These are phyloP conservation scores for Aradophagus sp. DNA, from an alignment of 1,140 invertebrate genomes.

Conservation along the genomic window DNA sequence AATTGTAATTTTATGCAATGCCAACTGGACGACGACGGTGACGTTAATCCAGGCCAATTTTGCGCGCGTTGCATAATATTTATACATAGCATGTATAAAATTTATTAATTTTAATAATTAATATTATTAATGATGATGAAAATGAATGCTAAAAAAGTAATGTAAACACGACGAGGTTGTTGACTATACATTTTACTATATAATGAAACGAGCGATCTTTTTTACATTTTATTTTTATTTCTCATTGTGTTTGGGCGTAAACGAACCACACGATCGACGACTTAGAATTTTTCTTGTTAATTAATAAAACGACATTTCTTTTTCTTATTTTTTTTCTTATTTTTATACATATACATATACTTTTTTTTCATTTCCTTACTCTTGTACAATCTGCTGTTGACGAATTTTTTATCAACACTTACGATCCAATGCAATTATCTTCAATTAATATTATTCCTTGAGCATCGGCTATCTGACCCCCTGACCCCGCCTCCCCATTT, in stretches of 20 bases:
- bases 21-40: slow-evolving; percentile 6
- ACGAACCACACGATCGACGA: slow-evolving; percentile 27
- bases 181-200: no score
- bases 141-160: slow-evolving; percentile 50
- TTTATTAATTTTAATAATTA: slow-evolving; percentile 62
- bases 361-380: slow-evolving; percentile 30
- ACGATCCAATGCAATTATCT: slow-evolving; percentile 23
- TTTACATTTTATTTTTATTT: slow-evolving; percentile 64
- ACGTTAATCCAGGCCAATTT: slow-evolving; percentile 16
- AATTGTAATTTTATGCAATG: slow-evolving; percentile 56
- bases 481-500: slow-evolving; percentile 12
- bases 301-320: not conserved
- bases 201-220: no score
- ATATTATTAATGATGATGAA: slow-evolving; percentile 35
- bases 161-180: slow-evolving; percentile 70
- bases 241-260: slow-evolving; percentile 34
- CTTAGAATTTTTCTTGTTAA: slow-evolving; percentile 7
- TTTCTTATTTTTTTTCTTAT: slow-evolving; percentile 8
- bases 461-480: slow-evolving; percentile 26
- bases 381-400: slow-evolving; percentile 34
- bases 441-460: slow-evolving; percentile 25
- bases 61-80: slow-evolving; percentile 72
- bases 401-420: slow-evolving; percentile 44
- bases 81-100: slow-evolving; percentile 76
- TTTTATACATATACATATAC: slow-evolving; percentile 20